Base-by-base conservation (phyloP, 2,888 invertebrate genomes). In the Lymantria dispar region DNA sequence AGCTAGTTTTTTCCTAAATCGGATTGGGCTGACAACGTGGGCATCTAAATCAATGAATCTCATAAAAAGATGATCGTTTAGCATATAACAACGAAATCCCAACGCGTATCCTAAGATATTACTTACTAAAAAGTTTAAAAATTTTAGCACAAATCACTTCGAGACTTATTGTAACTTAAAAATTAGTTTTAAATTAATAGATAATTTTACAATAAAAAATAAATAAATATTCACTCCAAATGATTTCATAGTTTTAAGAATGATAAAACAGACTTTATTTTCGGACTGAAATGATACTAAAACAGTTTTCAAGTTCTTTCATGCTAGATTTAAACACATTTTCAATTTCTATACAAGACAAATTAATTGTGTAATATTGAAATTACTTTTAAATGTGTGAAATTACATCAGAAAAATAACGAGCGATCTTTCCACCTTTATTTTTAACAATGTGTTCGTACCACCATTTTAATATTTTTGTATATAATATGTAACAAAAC, bases 401-500 rank as follows among this genome's bases (percentile, higher is more conserved):
- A 22, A 22, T 22, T 22, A 22, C 22, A 22, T 22, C n/a, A n/a
- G n/a, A n/a, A n/a, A 22, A 22, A 5, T 22, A 22, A 22, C 5
- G 22, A 22, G 22, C 5, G 22, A 22, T 22, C 22, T 22, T 22
- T 22, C 2, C 22, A 2, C 3, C 33, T 8, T 33, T 33, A 8
- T 7, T 1, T 8, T 10, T 60, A 49, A 52, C 49, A 60, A 71
- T 78, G 77, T 80, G 78, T 85, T 83, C 76, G 74, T 72, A 81
- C 83, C 82, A 84, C 80, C 81, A 82, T 76, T 75, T 71, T 68
- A 52, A 69, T 70, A 73, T 66, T 63, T 57, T 59, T 67, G 68
- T 67, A 65, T 63, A 72, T 75, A 75, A 60, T 63, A 66, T 62
- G 64, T 68, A 65, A 49, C 61, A 55, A 62, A 38, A 38, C 10